These are phyloP conservation scores for Notoglanidium macrostoma DNA, from an alignment of 2,797 vertebrate genomes.

Conservation along the genomic window DNA sequence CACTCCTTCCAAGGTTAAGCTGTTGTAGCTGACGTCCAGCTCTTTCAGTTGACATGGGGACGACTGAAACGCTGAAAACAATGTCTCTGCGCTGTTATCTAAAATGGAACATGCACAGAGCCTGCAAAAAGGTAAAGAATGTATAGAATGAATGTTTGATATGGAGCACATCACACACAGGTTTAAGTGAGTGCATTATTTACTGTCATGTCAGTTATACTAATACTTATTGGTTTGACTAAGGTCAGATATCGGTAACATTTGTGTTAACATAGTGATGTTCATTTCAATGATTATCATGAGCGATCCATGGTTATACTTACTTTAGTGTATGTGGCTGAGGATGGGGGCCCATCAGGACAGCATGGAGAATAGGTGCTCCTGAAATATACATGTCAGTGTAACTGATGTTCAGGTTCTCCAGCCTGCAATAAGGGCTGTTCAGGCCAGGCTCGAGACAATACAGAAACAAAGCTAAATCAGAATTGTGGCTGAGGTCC, in stretches of 20 bases:
- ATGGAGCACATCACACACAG: too few species aligned
- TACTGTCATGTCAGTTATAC: not conserved
- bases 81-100: constrained; percentile 15
- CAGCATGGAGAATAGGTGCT: not conserved
- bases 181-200: not conserved
- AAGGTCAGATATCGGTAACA: not conserved
- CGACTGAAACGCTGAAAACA: constrained; percentile 2
- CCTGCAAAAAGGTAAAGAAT: constrained; percentile 1
- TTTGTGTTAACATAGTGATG: not conserved
- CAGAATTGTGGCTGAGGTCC: constrained; percentile 11
- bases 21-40: constrained; percentile 19
- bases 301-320: not conserved
- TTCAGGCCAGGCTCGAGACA: not conserved
- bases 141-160: too few species aligned
- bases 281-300: not conserved
- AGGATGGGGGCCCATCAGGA: constrained; percentile 13
- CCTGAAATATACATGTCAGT: constrained; percentile 10
- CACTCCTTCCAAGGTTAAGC: constrained; percentile 23
- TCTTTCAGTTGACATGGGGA: constrained; percentile 24
- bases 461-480: too few species aligned
- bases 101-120: not conserved
- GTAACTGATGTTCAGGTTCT: constrained; percentile 25
- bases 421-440: constrained; percentile 23
- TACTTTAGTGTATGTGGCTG: constrained; percentile 25
- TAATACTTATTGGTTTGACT: not conserved